Base-by-base conservation (phyloP, 1,140 invertebrate genomes). In the Nilaparvata lugens region DNA sequence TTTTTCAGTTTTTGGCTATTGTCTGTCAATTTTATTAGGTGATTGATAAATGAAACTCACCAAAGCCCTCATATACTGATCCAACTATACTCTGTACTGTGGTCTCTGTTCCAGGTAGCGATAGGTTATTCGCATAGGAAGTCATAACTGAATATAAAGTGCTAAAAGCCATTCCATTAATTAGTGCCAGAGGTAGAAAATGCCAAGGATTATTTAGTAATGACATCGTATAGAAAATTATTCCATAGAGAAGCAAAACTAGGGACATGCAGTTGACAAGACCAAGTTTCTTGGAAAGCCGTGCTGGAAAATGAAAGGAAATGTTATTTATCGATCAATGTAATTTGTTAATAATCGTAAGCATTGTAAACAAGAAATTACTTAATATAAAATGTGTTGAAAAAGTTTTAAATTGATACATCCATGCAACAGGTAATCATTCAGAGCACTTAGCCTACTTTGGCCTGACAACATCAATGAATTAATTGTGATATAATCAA, bases 91-190 rank as follows among this genome's bases (percentile, higher is more conserved):
- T 73, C 56, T 76, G 75, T 5, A 76, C 62, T 11, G 78, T 80
- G 1, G 75, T 73, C 21, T 73, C 69, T 25, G 73, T 72, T 11
- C 78, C 78, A 7, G 69, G 67, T 23, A 78, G 76, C 38, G 76
- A 70, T 4, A 78, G 70, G 25, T 68, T 63, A 62, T 70, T 73
- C 4, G 76, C 77, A 64, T 77, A 80, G 0, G 74, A 72, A 6
- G 78, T 72, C 68, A 79, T 78, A 4, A 75, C 62, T 1, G 78
- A 67, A 68, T 79, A 82, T 66, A 80, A 78, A 4, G 82, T 62
- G 3, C 79, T 79, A 68, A 78, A 82, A 0, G 77, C 78, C 2
- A 80, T 60, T 45, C 77, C 76, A 67, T 82, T 78, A 3, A 78
- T 62, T 0, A 77, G 57, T 64, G 82, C 80, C 13, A 81, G 67